Conservation (phyloP, 2,888 invertebrate genomes). For the Volucella zonaria region DNA sequence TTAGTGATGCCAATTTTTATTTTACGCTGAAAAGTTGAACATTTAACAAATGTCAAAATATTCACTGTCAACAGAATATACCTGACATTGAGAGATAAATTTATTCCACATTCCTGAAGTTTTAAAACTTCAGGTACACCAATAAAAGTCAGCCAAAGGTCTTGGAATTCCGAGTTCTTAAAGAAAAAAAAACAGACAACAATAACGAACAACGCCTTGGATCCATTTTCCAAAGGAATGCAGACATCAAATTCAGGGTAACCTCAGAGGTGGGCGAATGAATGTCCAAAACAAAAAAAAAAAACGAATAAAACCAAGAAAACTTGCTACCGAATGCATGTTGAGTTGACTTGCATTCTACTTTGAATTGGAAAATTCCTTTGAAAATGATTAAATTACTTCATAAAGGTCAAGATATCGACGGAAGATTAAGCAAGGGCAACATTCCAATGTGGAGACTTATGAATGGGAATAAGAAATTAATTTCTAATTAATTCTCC, state of each 20-base stretch:
- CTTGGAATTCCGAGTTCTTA: conserved; percentile 12
- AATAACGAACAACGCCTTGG: conserved; percentile 28
- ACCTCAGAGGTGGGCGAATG: neutral
- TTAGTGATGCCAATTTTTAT: no score
- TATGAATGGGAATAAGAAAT: conserved; percentile 59
- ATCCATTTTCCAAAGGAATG: conserved; percentile 20
- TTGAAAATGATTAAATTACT: conserved; percentile 62
- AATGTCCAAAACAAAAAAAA: conserved; percentile 18
- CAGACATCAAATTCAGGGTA: conserved; percentile 11
- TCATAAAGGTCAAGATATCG: conserved; percentile 62
- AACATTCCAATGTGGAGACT: conserved; percentile 59
- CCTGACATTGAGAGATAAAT: no score
- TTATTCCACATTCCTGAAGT: no score
- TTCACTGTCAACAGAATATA: no score
- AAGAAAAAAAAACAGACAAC: conserved; percentile 31
- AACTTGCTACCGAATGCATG: conserved; percentile 63
- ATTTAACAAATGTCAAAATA: no score
- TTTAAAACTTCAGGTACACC: no score
- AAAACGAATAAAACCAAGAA: conserved; percentile 9
- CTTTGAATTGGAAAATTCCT: conserved; percentile 48
- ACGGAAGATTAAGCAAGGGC: conserved; percentile 59
- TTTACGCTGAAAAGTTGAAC: no score
- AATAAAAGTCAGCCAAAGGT: neutral
- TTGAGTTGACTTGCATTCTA: conserved; percentile 2
- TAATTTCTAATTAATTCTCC: conserved; percentile 68